phyloP scores from a whole-genome alignment of 1,140 invertebrate genomes.

The Magallana gigas region DNA sequence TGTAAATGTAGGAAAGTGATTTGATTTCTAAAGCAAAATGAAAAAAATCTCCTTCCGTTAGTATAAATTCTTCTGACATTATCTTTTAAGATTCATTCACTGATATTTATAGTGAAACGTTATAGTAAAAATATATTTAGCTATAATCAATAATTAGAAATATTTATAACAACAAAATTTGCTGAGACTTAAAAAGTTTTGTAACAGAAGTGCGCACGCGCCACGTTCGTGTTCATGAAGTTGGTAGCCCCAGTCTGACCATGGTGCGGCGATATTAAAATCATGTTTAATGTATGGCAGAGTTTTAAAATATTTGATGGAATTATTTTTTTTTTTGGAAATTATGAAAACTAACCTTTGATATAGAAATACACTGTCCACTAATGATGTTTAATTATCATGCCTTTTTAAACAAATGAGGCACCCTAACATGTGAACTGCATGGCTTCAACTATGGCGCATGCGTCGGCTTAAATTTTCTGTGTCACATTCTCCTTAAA shows the following conservation, averaged over 20 bases:
- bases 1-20: too few species aligned
- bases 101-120: background rate
- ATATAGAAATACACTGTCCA: conserved; percentile 17
- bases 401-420: conserved; percentile 27
- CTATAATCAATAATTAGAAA: conserved; percentile 4
- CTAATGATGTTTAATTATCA: conserved; percentile 6
- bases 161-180: background rate
- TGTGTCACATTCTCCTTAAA: conserved; percentile 28
- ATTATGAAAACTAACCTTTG: conserved; percentile 3
- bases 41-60: too few species aligned
- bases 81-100: too few species aligned
- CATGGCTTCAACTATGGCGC: conserved; percentile 20
- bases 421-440: conserved; percentile 22
- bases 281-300: too few species aligned
- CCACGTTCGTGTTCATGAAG: conserved; percentile 32
- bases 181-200: conserved; percentile 5
- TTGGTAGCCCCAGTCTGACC: conserved; percentile 33
- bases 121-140: background rate
- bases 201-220: conserved; percentile 17
- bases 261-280: conserved; percentile 12
- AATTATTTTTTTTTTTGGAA: too few species aligned
- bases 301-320: too few species aligned
- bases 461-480: conserved; percentile 8
- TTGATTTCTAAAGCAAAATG: too few species aligned
- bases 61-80: too few species aligned